Base-by-base conservation (phyloP, 2,888 invertebrate genomes). In the Miltochrista miniata region DNA sequence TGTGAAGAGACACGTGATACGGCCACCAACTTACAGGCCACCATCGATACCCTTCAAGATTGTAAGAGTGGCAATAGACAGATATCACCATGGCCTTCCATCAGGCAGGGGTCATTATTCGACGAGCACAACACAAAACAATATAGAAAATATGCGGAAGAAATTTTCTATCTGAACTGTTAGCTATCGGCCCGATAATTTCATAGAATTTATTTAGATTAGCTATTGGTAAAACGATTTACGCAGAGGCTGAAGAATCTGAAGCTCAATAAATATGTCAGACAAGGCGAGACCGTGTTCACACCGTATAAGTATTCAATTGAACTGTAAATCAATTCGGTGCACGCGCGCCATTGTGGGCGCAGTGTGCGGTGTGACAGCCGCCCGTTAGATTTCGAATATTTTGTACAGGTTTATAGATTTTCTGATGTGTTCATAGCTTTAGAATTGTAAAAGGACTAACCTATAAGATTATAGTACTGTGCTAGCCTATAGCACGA, bases 221-320 rank as follows among this genome's bases (percentile, higher is more conserved):
- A 24, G 2, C 5, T 31, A 10, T 31, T 31, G 11, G 1, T 2
- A 5, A 31, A 18, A 46, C 24, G 8, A 39, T 29, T 15, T 39
- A 38, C 7, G 8, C 30, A 7, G 9, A 41, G n/a, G 31, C 41
- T 43, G 35, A 54, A 52, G 49, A 51, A 45, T 68, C 47, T 44
- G n/a, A 34, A 48, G 35, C 57, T 59, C 59, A 70, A 70, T 24
- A 24, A 24, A 64, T 62, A 70, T 68, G 61, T 56, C 39, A 43
- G 42, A 45, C 42, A 51, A 54, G 41, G 56, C 58, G 56, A 51
- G 52, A 66, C 48, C 59, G 56, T 64, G 54, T 71, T 77, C 73
- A 77, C 79, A 76, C 79, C 76, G 73, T 71, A 69, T 68, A 67
- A 65, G 72, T 70, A 71, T 81, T 79, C 76, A 77, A 80, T 79